Conservation (phyloP, 2,797 vertebrate genomes). For the Salarias fasciatus region DNA sequence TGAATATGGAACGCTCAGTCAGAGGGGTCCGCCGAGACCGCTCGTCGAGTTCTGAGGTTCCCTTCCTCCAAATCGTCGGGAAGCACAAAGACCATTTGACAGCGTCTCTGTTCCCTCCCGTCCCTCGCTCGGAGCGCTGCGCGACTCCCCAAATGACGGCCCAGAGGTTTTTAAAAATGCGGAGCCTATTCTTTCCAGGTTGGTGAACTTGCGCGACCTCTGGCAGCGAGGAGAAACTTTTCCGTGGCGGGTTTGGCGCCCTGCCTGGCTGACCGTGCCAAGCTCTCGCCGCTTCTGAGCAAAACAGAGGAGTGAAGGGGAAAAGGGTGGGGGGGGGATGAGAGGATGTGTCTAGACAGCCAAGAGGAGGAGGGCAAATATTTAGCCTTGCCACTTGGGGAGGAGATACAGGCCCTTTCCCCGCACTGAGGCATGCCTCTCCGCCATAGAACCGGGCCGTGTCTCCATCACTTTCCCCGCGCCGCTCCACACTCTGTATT, state of each 20-base stretch:
- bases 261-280: conserved; percentile 71
- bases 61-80: conserved; percentile 67
- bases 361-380: conserved; percentile 82
- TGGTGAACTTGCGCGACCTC: conserved; percentile 76
- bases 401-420: conserved; percentile 59
- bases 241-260: conserved; percentile 67
- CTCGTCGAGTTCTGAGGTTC: conserved; percentile 70
- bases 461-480: conserved; percentile 59
- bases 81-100: conserved; percentile 76
- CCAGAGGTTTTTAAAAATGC: conserved; percentile 78
- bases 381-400: conserved; percentile 80
- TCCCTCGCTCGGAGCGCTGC: conserved; percentile 36
- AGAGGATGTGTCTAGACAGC: conserved; percentile 79
- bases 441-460: conserved; percentile 66
- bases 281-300: conserved; percentile 60
- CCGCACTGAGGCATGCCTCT: conserved; percentile 56
- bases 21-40: conserved; percentile 69
- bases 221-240: conserved; percentile 73
- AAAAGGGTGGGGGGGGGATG: conserved; percentile 50
- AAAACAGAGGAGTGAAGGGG: conserved; percentile 55
- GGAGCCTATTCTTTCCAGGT: conserved; percentile 73
- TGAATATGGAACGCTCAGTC: conserved; percentile 80
- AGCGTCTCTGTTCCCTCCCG: conserved; percentile 42
- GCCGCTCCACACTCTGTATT: conserved; percentile 79
- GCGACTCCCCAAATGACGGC: conserved; percentile 59